phyloP scores from a whole-genome alignment of 2,113 vertebrate species.

The Struthio camelus region DNA sequence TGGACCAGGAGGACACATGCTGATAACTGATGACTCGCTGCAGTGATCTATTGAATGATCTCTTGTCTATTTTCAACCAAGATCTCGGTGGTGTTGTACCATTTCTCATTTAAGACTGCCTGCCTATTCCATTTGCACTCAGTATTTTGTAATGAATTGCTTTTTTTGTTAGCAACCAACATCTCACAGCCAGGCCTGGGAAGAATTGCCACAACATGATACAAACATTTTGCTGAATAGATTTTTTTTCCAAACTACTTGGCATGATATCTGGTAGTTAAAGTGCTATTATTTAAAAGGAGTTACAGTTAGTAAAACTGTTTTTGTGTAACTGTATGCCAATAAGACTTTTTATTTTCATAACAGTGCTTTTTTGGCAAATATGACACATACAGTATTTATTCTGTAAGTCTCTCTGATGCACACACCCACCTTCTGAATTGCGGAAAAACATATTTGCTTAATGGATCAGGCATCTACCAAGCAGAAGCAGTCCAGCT shows the following conservation, averaged over 20 bases:
- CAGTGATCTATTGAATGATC: not conserved
- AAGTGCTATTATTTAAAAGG: not conserved
- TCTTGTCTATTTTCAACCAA: not conserved
- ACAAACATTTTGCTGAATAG: not conserved
- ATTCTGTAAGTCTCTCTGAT: not conserved
- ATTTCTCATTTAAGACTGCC: not conserved
- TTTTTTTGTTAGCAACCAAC: not conserved
- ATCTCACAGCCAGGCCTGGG: not conserved
- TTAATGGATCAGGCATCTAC: not conserved
- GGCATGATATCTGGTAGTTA: not conserved
- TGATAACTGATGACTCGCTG: not conserved
- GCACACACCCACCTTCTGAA: not conserved
- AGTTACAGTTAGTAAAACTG: not conserved
- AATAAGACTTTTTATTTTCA: not conserved
- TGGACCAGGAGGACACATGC: not conserved
- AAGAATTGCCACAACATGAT: not conserved
- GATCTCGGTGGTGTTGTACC: not conserved
- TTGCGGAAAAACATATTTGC: slow-evolving; percentile 9
- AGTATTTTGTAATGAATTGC: not conserved
- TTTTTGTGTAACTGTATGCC: not conserved
- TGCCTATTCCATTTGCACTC: not conserved
- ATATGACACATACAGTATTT: not conserved
- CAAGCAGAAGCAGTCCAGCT: not conserved
- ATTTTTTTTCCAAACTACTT: not conserved
- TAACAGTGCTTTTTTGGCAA: not conserved